Base-by-base conservation (phyloP, 2,113 vertebrate species). In the Prochilodus magdalenae region DNA sequence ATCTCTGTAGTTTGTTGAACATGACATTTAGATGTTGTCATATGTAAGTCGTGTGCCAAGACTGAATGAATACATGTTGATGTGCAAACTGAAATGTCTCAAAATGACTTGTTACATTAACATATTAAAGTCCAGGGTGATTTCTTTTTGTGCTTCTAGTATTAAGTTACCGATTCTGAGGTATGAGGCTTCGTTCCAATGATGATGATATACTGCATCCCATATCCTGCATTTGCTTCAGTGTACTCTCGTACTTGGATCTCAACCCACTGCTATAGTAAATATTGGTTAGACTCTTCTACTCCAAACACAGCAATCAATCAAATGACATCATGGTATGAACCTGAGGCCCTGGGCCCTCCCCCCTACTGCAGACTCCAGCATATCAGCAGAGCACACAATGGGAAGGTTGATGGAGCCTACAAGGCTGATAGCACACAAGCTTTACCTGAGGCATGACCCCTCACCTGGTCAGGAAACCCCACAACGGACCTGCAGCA, bases 281-380 rank as follows among this genome's bases (percentile, higher is more conserved):
- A 75, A 75, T 75, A 75, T 75, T 75, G 73, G 73, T 75, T 75
- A 62, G 73, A n/a, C 20, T 60, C 57, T 63, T 81, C 72, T 59
- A 47, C 51, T 67, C 53, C 65, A 70, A 82, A 82, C 80, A 76
- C 13, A 69, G 47, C 36, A 75, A 75, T 82, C 60, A 82, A 75
- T 75, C 80, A 82, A 27, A 76, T 76, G 63, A 60, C 80, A 76
- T 82, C 53, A 49, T 49, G 36, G 65, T 76, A 75, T 75, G 73
- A 75, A 76, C 80, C 73, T 55, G 63, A 81, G 80, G 72, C 72
- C 14, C 47, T 44, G 67, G 27, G 62, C 49, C 62, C 73, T 53
- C 62, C 80, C 51, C 27, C 40, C n/a, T n/a, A 5, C 20, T 36
- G 51, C 24, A 77, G 71, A 66, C 49, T 49, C 55, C 13, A 53